Evolutionary conservation across 2,113 vertebrate species (phyloP).

Genomic region (Misgurnus anguillicaudatus): DNA sequence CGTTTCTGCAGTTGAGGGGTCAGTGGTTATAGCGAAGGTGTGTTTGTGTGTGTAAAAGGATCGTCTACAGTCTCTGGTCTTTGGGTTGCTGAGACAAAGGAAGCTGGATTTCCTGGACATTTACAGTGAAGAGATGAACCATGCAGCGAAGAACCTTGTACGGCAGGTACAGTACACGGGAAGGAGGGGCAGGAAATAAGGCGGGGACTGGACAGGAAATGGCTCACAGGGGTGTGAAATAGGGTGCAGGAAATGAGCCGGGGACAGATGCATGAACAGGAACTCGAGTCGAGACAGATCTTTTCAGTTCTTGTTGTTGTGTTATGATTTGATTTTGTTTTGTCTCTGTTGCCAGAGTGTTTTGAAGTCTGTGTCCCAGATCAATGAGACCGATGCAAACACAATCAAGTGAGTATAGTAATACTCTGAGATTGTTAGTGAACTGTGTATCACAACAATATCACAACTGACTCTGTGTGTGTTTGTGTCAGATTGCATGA

Average conservation of each 20-base stretch:
- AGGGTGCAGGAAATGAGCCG: not conserved
- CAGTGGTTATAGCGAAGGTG: not conserved
- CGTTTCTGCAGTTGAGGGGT: too few species aligned
- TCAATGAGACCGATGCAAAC: constrained; percentile 90
- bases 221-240: not conserved
- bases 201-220: too few species aligned
- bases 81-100: constrained; percentile 92
- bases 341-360: constrained; percentile 79
- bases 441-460: not conserved
- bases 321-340: not conserved
- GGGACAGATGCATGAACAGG: too few species aligned
- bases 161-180: constrained; percentile 82
- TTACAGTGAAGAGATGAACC: constrained; percentile 92
- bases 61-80: constrained; percentile 89
- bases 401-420: constrained; percentile 86
- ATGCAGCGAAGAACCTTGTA: constrained; percentile 88
- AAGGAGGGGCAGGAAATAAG: not conserved
- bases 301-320: too few species aligned
- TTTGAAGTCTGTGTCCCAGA: constrained; percentile 82
- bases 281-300: too few species aligned
- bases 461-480: constrained; percentile 5
- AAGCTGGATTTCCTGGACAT: constrained; percentile 97
- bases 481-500: constrained; percentile 82
- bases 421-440: not conserved
- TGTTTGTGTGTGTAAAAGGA: constrained; percentile 74